phyloP scores from a whole-genome alignment of 2,797 vertebrate genomes.

The Paratrypauchen microcephalus region DNA sequence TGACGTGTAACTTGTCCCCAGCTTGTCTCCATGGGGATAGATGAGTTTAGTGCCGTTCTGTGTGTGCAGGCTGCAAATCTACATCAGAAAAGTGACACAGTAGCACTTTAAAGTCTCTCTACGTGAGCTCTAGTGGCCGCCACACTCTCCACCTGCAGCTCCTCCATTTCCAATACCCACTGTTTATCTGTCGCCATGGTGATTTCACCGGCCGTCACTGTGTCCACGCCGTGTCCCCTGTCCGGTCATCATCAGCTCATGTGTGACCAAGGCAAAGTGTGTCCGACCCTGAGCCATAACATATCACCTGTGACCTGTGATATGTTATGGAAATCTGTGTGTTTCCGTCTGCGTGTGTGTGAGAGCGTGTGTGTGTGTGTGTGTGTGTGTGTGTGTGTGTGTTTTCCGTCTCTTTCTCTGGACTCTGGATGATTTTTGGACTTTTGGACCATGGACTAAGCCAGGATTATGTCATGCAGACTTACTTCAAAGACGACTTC shows the following conservation, averaged over 20 bases:
- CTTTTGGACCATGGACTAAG: neutral
- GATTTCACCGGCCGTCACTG: neutral
- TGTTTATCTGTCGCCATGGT: neutral
- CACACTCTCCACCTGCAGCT: neutral
- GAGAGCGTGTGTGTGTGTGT: constrained; percentile 23
- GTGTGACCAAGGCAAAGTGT: constrained; percentile 10
- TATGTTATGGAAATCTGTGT: constrained; percentile 28
- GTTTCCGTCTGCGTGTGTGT: constrained; percentile 23
- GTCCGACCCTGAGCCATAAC: constrained; percentile 30
- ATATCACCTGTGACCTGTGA: constrained; percentile 22
- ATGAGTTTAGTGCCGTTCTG: too few relatives aligned
- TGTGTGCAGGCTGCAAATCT: too few relatives aligned
- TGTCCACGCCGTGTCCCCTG: neutral
- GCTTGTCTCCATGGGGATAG: too few relatives aligned
- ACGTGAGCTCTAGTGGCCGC: neutral
- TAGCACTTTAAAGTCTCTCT: too few relatives aligned
- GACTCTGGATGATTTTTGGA: neutral
- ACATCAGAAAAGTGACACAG: too few relatives aligned
- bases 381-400: constrained; percentile 6
- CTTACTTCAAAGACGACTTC: too few relatives aligned
- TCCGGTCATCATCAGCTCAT: neutral
- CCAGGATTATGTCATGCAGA: neutral
- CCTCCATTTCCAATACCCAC: too few relatives aligned
- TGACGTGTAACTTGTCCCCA: too few relatives aligned
- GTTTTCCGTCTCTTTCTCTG: neutral